Base-by-base conservation (phyloP, 2,888 invertebrate species). In the Drosophila nr. perissopoda region DNA sequence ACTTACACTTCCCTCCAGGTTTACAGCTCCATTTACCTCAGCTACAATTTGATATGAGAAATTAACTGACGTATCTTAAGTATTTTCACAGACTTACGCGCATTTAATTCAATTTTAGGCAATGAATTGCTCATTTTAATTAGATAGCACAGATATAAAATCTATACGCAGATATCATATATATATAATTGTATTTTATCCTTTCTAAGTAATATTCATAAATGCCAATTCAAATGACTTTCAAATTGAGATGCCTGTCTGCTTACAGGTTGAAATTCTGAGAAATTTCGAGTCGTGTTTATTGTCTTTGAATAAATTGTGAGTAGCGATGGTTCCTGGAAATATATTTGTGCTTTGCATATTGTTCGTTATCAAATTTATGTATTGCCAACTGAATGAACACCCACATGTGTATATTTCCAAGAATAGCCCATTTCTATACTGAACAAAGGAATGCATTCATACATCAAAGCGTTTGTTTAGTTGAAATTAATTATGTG, bases 121-220 rank as follows among this genome's bases (percentile, higher is more conserved):
- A 57, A 48, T 57, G 45, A 72, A 58, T 36, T 58, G n/a, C 18
- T 52, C 25, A 60, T 63, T 57, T 67, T 31, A 53, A 66, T 66
- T 27, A 52, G 27, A 18, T 34, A 11, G n/a, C 29, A 33, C 33
- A 33, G 33, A 11, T 11, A 33, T 33, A 33, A 33, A 33, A 33
- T 0, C 0, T 33, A 33, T 33, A 31, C 10, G 31, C 31, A 31
- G 31, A 10, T 31, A 31, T 31, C 2, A 31, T 31, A 31, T 31
- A 31, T 31, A 31, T 31, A 31, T 31, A 13, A 29, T 18, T 51
- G 27, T 10, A 13, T 31, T n/a, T 4, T 18, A 13, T 10, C 4
- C 6, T 48, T 21, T 21, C 2, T 16, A 16, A n/a, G 6, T 25
- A 5, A 25, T 25, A 10, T 34, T 0, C 2, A 45, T 13, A 21